phyloP scores from a whole-genome alignment of 2,888 invertebrate genomes.

The Cyclophora punctaria region DNA sequence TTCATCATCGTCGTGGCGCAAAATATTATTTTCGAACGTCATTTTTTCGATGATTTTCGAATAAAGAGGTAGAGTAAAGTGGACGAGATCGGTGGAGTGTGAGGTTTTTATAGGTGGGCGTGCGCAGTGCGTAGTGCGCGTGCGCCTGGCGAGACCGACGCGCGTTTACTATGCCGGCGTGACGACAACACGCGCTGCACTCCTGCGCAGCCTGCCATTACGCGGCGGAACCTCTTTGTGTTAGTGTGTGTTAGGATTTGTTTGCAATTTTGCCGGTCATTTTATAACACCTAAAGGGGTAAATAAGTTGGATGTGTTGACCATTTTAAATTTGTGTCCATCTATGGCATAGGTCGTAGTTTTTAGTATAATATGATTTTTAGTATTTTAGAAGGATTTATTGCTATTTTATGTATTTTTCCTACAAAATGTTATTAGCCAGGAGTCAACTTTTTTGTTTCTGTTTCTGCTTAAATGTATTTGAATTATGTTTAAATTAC shows the following conservation, averaged over 20 bases:
- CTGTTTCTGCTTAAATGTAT: too few relatives aligned
- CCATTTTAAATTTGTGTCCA: too few relatives aligned
- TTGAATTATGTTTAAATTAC: too few relatives aligned
- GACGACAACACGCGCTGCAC: slow-evolving; percentile 37
- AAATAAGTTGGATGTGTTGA: too few relatives aligned
- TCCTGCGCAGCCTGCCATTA: slow-evolving; percentile 45
- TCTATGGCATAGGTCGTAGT: too few relatives aligned
- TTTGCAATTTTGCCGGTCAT: too few relatives aligned
- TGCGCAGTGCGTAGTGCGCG: slow-evolving; percentile 50
- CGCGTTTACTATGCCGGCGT: slow-evolving; percentile 44
- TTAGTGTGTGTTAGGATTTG: slow-evolving; percentile 1
- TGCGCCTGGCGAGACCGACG: slow-evolving; percentile 54
- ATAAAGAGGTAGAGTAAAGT: slow-evolving; percentile 20
- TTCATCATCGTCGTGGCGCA: slow-evolving; percentile 25
- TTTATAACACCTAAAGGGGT: too few relatives aligned
- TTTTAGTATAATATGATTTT: too few relatives aligned
- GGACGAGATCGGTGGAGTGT: slow-evolving; percentile 31
- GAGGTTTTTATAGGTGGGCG: slow-evolving; percentile 36
- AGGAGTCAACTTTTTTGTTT: too few relatives aligned
- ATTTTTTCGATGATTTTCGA: slow-evolving; percentile 21
- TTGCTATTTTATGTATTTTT: too few relatives aligned
- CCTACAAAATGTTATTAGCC: too few relatives aligned
- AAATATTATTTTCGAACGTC: slow-evolving; percentile 24
- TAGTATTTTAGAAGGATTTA: too few relatives aligned
- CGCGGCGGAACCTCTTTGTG: slow-evolving; percentile 7